Evolutionary conservation across 2,797 vertebrate species (phyloP), one percentile per base, ranked within the genome.

Genomic region (Hoplostethus mediterraneus): DNA sequence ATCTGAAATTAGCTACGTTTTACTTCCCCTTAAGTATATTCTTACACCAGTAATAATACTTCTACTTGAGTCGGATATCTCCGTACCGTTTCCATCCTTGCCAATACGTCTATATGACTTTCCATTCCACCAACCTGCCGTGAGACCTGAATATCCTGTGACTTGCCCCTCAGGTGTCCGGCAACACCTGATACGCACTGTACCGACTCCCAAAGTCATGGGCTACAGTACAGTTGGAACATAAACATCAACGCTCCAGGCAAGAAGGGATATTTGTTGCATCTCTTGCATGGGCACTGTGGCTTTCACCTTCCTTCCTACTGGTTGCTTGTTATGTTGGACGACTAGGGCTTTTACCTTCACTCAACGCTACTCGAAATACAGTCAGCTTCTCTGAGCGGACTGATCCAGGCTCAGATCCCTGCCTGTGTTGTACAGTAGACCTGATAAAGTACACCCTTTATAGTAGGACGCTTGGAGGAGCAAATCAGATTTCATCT

Each of bases 111-210:
- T 71, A 1, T 60, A 28, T 59, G 7, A 54, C 61, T 25, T 45
- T 74, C 14, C 5, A 61, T 77, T 83, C 62, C 21, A 58, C 12
- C 28, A 31, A 28, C 88, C 85, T 21, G 87, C 82, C 84, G 83
- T 86, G 83, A 89, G 74, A 63, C 66, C 10, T 28, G 80, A 67
- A 75, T 38, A 17, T 5, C 38, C 31, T 63, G 59, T 84, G 76
- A 21, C 21, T n/a, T n/a, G n/a, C n/a, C n/a, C n/a, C n/a, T 21
- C 21, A 21, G 5, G 44, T 13, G 61, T 58, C 68, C 53, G 63
- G 63, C 61, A 56, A 67, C 72, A 12, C 11, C 49, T 75, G 25
- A 55, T 48, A 56, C 60, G 52, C 11, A 12, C 14, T 16, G 47
- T 8, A 17, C 7, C 7, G 14, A n/a, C 3, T 44, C 8, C 13